Percentiles rank a stretch among this genome's conserved stretches.
Conservation (phyloP, 1,140 invertebrate genomes). For the Neuroterus valhalla region DNA sequence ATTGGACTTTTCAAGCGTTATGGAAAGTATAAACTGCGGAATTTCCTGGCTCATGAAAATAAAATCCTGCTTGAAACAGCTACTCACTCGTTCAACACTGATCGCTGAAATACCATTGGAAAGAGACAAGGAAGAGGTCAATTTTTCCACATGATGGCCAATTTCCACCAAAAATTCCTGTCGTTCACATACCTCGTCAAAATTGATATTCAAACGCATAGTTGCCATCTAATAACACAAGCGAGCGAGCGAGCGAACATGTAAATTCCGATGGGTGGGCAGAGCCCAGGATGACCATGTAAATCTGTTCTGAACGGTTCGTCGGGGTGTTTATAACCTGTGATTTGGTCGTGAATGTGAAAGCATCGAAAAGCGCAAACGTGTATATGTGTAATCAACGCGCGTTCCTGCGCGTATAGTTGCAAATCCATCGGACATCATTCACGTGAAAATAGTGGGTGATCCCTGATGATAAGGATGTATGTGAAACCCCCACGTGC, state of each 20-base stretch:
- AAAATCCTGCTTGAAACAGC: too few species aligned
- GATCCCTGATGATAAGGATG: conserved; percentile 46
- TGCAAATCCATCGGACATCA: conserved; percentile 40
- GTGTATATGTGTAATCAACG: background rate
- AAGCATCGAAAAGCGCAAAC: conserved; percentile 18
- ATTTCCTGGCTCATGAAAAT: too few species aligned
- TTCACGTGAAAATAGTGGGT: conserved; percentile 45
- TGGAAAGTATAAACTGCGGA: too few species aligned
- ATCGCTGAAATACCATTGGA: background rate
- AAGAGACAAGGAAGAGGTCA: background rate
- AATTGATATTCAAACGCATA: background rate
- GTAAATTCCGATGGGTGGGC: conserved; percentile 1
- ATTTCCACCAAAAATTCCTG: background rate
- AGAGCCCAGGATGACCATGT: background rate
- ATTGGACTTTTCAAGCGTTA: too few species aligned
- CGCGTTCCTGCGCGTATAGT: conserved; percentile 31
- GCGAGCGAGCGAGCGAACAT: background rate
- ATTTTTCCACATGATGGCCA: background rate
- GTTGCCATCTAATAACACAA: conserved; percentile 3
- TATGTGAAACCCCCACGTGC: conserved; percentile 62
- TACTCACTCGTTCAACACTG: too few species aligned
- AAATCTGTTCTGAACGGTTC: background rate
- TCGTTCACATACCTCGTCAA: background rate
- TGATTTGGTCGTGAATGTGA: background rate
- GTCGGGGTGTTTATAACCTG: conserved; percentile 4